These are phyloP conservation scores for Autographa pulchrina DNA, from an alignment of 2,888 invertebrate genomes.

Conservation along the genomic window DNA sequence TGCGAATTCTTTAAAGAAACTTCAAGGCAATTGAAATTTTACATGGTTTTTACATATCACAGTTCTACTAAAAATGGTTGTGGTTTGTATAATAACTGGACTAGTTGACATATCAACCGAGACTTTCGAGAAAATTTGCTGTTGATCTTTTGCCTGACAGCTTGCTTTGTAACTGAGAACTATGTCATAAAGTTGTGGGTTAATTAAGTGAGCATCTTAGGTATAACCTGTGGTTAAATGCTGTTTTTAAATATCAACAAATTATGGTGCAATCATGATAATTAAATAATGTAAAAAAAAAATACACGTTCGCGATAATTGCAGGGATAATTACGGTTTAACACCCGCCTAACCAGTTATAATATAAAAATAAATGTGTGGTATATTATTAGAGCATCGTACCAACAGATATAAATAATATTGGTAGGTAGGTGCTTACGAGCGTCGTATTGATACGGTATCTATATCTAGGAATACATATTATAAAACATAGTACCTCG, in stretches of 20 bases:
- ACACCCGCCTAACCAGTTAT: too few species aligned
- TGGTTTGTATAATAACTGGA: background rate
- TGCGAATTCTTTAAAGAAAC: background rate
- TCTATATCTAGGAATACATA: too few species aligned
- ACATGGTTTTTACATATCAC: background rate
- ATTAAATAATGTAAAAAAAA: background rate
- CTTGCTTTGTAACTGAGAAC: background rate
- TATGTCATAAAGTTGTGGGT: background rate
- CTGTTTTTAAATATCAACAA: too few species aligned
- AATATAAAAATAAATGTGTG: background rate
- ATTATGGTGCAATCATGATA: too few species aligned
- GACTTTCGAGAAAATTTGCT: background rate
- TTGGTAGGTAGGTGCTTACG: background rate
- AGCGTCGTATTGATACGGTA: background rate
- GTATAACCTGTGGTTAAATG: too few species aligned
- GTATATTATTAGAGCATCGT: background rate
- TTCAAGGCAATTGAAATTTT: conserved; percentile 4
- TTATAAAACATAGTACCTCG: too few species aligned
- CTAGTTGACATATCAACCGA: conserved; percentile 11
- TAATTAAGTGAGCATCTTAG: too few species aligned
- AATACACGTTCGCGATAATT: too few species aligned
- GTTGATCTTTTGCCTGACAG: conserved; percentile 10
- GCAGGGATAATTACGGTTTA: too few species aligned
- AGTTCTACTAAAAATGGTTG: background rate
- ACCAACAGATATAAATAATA: conserved; percentile 1